Base-by-base conservation (phyloP, 2,888 invertebrate genomes). In the Pteria penguin region DNA sequence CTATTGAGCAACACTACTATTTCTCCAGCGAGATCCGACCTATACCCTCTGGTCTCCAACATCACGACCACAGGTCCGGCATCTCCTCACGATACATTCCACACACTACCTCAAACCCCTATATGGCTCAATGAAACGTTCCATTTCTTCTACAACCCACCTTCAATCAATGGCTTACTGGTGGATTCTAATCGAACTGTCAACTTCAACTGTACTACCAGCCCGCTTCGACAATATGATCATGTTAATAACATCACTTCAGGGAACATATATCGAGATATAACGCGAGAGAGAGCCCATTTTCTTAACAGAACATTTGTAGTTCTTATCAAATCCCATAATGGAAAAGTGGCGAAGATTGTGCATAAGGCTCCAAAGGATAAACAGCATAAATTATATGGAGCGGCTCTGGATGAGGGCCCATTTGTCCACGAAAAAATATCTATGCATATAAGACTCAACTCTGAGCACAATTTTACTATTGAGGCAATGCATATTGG, bases 401-500 rank as follows among this genome's bases (percentile, higher is more conserved):
- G 45, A 24, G 31, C 31, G 18, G 18, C 27, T 8, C n/a, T n/a
- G n/a, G 58, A 70, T 31, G 45, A 26, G 36, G 45, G 57, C 24
- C 45, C 61, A 11, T 31, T 65, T 24, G 52, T 63, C 14, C 52
- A 67, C 55, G 67, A 80, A 52, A 76, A 75, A 71, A 76, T 84
- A 57, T 72, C 72, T 71, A 80, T 82, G 78, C 82, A 80, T 57
- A 78, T 85, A 63, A 73, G 80, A 45, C 60, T 83, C 71, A 82
- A 84, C 81, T 80, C 80, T 69, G 80, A 84, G 57, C 75, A 81
- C 66, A 87, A 83, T 68, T 86, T 86, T 79, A 84, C 84, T 63
- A 72, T 86, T 66, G 82, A 87, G 81, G 89, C 89, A 58, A 83
- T 87, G 81, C 86, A 87, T 79, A 86, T 88, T 61, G 88, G 88